Conservation (phyloP, 2,113 vertebrate genomes). For the Tauraco erythrolophus region DNA sequence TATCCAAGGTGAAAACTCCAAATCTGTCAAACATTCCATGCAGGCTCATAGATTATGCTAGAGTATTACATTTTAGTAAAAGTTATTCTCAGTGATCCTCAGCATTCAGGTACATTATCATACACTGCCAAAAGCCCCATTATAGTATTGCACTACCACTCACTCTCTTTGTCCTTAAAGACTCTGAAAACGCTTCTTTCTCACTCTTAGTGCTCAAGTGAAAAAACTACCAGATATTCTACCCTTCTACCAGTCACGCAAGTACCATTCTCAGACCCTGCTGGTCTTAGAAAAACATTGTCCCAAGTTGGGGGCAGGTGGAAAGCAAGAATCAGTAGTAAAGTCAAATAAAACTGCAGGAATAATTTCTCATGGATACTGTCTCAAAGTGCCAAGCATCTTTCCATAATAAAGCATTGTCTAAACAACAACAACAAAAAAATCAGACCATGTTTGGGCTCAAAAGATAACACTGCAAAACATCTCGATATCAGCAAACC, state of each 20-base stretch:
- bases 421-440: too few relatives aligned
- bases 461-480: background rate
- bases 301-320: background rate
- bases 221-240: background rate
- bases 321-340: rapidly evolving
- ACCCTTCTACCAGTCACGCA: background rate
- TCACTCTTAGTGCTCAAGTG: background rate
- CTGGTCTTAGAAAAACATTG: background rate
- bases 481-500: background rate
- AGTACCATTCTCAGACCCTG: background rate
- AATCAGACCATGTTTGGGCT: background rate
- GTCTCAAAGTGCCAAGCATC: background rate
- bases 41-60: background rate
- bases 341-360: background rate
- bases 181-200: background rate
- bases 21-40: background rate
- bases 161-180: background rate
- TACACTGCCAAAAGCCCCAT: background rate
- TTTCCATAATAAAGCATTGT: background rate
- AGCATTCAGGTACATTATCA: background rate
- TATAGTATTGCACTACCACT: background rate
- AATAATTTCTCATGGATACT: background rate
- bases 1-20: background rate
- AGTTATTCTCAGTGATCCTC: background rate
- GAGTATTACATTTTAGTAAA: background rate